A percentile compares a stretch with the other conserved stretches of the same genome.
These are phyloP conservation scores for Pristionchus arcanus DNA, from an alignment of 2,888 invertebrate species.

Conservation along the genomic window DNA sequence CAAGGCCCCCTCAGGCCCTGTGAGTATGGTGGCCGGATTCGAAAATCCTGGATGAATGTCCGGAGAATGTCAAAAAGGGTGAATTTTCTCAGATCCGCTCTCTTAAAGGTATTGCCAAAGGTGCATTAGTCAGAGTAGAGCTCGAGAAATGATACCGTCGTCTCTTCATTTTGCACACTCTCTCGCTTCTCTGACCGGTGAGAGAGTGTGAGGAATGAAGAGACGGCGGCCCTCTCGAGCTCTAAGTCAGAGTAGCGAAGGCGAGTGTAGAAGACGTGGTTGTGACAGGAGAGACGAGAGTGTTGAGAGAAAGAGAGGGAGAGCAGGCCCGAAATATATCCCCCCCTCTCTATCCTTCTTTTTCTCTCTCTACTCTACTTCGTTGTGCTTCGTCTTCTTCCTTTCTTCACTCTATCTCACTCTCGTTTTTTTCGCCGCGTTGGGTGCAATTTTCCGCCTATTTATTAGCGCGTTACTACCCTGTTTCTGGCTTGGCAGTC, in stretches of 20 bases:
- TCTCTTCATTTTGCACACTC: no score
- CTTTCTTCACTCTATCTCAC: background rate
- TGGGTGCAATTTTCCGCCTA: conserved; percentile 40
- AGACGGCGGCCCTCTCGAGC: no score
- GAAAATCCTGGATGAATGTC: no score
- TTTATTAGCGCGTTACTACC: conserved; percentile 5
- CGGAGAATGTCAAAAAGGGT: no score
- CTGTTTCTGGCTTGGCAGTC: background rate
- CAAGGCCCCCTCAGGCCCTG: no score
- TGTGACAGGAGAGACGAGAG: background rate
- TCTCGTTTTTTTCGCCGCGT: background rate
- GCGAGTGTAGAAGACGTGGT: background rate
- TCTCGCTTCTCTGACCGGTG: no score
- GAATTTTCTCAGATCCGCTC: no score
- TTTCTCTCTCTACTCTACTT: conserved; percentile 47
- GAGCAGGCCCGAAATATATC: conserved; percentile 42
- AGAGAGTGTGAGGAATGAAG: no score
- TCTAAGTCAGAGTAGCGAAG: background rate
- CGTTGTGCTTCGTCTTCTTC: background rate
- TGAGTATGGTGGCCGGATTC: no score
- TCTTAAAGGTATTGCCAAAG: no score
- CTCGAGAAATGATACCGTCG: no score
- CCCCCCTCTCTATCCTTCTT: conserved; percentile 23
- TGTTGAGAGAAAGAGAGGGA: conserved; percentile 51
- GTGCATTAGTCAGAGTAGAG: no score